Base-by-base conservation (phyloP, 2,888 invertebrate genomes). In the Lochmaea capreae region DNA sequence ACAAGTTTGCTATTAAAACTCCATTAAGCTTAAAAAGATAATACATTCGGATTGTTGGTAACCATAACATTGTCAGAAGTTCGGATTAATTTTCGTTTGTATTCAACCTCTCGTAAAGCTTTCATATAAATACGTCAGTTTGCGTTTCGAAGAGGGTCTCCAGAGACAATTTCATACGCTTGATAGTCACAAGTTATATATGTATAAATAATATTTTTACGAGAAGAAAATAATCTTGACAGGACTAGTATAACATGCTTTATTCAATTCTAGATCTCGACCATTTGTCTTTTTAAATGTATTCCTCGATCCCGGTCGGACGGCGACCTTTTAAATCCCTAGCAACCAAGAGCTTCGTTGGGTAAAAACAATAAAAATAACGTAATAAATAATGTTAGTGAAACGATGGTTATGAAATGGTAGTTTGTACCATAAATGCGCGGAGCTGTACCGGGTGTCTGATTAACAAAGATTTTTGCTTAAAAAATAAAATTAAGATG, bases 281-380 rank as follows among this genome's bases (percentile, higher is more conserved):
- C 61, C 39, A 61, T 61, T 61, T 39, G 61, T 61, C 61, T 61
- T 33, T 61, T 33, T 61, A 14, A 61, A 61, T 61, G 26, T 61
- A 61, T 61, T 61, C 39, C n/a, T 39, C 6, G 39, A 59, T 59
- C 33, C 59, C 14, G 22, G 33, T 8, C 59, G 57, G 57, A 57
- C 57, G 12, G n/a, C 8, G 33, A 14, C 59, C 26, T 12, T 59
- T 59, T 61, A 39, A 61, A 39, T 61, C 9, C n/a, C n/a, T 33
- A 33, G 33, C 33, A 33, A 33, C 22, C 4, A 18, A 12, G 11
- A 58, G 42, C 11, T 49, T 16, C 18, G 9, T 18, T 46, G 12
- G 12, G 46, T 46, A 43, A 46, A 11, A 46, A 46, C 2, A 46
- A 12, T 39, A 39, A 39, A 39, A 46, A 43, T 12, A 43, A 4